Evolutionary conservation across 2,888 invertebrate genomes (phyloP), one percentile per base, ranked within the genome.

Genomic region (Phoronis australis): DNA sequence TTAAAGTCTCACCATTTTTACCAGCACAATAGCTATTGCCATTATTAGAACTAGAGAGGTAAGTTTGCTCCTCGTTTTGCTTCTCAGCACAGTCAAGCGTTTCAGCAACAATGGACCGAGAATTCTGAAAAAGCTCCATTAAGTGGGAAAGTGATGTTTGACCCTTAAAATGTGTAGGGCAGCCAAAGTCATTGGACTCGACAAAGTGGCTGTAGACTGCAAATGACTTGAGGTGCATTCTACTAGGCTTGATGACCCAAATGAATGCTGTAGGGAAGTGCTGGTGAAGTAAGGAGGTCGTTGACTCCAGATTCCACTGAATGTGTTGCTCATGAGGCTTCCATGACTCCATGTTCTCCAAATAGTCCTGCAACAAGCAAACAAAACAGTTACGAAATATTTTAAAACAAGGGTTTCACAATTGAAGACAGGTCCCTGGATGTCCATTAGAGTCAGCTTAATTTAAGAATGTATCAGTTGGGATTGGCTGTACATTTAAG

Each of bases 121-220:
- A 9, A 9, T 31, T 9, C 9, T 12, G 31, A 31, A 31, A 68
- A 1, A 83, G 73, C 50, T 73, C 82, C 69, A 85, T 83, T 44
- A 92, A 78, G 71, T 92, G 90, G n/a, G n/a, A n/a, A n/a, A n/a
- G n/a, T n/a, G n/a, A n/a, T n/a, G n/a, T n/a, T n/a, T n/a, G n/a
- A n/a, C n/a, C n/a, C 47, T 82, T 81, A 54, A 90, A 79, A 75
- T 89, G 88, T 56, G 84, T 84, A 2, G 92, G 92, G 20, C 85
- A 84, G n/a, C 91, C 91, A 49, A 75, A 66, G 51, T 85, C 84
- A 78, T 85, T 85, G 64, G 86, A 85, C 24, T 84, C 83, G 47
- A 92, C 89, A 79, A 93, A 93, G 80, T 93, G 92, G 75, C 88
- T 87, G 72, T 85, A 93, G 69, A 90, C 88, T 70, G 87, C 88